Conservation (phyloP, 2,888 invertebrate species). For the Andrena haemorrhoa region DNA sequence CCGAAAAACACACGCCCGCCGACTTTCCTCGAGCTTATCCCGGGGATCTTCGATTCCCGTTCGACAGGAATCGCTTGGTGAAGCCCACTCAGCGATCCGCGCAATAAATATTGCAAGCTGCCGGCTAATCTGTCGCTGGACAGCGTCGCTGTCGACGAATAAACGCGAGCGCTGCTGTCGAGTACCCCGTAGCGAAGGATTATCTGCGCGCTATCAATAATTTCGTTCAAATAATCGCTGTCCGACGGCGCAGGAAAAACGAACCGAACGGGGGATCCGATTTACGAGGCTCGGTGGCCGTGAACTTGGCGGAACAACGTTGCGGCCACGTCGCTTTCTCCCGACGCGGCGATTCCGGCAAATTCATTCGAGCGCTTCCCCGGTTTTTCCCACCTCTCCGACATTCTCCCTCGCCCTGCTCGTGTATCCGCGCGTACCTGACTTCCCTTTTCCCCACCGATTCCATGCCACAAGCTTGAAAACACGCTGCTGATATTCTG, state of each 20-base stretch:
- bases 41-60: slow-evolving; percentile 4
- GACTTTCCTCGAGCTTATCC: slow-evolving; percentile 4
- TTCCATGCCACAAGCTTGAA: slow-evolving; percentile 9
- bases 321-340: neutral
- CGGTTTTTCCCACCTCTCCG: neutral
- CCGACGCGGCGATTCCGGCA: slow-evolving; percentile 15
- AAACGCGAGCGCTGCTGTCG: neutral
- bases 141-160: neutral
- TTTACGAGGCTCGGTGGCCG: neutral
- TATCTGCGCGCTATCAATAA: no score
- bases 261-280: neutral
- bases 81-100: neutral
- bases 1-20: slow-evolving; percentile 1
- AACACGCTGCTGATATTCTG: slow-evolving; percentile 71
- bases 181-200: no score
- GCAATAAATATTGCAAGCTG: neutral
- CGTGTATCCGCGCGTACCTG: neutral
- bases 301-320: slow-evolving; percentile 7
- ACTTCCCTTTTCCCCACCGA: neutral
- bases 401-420: neutral
- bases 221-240: no score
- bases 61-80: neutral
- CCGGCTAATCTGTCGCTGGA: neutral
- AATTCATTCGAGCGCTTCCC: slow-evolving; percentile 35
- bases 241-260: no score